A percentile compares a stretch with the other conserved stretches of the same genome.
Conservation (phyloP, 2,797 vertebrate genomes). For the Falco cherrug region DNA sequence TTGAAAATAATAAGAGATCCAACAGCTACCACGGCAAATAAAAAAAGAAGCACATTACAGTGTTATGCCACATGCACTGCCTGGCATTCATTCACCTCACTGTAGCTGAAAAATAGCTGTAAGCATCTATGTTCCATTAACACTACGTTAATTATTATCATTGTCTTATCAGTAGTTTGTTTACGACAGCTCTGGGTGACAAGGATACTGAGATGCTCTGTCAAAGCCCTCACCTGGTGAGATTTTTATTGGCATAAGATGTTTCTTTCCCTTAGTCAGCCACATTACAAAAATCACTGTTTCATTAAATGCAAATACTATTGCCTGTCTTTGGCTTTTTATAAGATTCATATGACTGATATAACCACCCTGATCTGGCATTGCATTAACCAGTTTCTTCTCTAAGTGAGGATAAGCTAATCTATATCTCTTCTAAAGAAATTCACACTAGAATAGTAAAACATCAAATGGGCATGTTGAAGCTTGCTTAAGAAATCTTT, state of each 20-base stretch:
- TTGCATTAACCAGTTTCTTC: constrained; percentile 27
- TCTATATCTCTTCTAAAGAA: constrained; percentile 34
- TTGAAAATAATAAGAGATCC: constrained; percentile 21
- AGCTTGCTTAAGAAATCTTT: not conserved
- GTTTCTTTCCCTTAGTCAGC: constrained; percentile 70
- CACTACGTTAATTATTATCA: constrained; percentile 80
- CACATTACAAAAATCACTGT: constrained; percentile 55
- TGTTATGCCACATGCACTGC: constrained; percentile 61
- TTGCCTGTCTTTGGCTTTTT: constrained; percentile 46
- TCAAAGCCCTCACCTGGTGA: constrained; percentile 78
- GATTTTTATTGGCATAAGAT: constrained; percentile 76
- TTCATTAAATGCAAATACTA: constrained; percentile 72
- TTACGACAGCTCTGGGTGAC: constrained; percentile 78
- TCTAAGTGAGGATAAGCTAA: constrained; percentile 12
- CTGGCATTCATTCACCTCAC: constrained; percentile 76
- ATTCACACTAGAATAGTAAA: not conserved
- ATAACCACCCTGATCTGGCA: constrained; percentile 12
- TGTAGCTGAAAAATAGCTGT: constrained; percentile 80
- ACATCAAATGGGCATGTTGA: not conserved
- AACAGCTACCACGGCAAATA: constrained; percentile 42
- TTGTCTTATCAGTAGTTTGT: constrained; percentile 81
- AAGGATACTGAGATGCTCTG: constrained; percentile 72
- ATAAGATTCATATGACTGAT: constrained; percentile 25
- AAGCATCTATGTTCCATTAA: constrained; percentile 74
- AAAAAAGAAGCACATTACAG: constrained; percentile 40